Conservation (phyloP, 2,113 vertebrate genomes). For the Istiophorus platypterus region DNA sequence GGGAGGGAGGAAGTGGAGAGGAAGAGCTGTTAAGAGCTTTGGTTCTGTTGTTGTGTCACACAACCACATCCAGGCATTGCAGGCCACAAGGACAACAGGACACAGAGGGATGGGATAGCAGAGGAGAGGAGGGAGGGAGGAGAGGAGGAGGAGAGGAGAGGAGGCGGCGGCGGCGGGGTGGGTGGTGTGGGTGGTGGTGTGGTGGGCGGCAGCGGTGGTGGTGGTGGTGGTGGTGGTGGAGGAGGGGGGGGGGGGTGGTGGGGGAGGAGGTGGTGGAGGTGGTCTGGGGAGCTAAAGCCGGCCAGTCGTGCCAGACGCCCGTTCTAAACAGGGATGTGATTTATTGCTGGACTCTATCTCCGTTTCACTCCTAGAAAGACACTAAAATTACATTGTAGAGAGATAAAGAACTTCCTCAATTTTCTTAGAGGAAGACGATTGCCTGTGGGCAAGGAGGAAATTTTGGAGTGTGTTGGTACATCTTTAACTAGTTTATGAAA, state of each 20-base stretch:
- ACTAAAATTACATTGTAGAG: conserved; percentile 73
- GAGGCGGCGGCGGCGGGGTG: conserved; percentile 66
- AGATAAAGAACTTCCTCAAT: conserved; percentile 69
- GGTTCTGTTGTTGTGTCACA: conserved; percentile 88
- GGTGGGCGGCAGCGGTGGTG: conserved; percentile 47
- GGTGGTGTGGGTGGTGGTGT: conserved; percentile 22
- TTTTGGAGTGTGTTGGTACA: conserved; percentile 53
- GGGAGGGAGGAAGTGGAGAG: conserved; percentile 79
- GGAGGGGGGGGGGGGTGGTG: no score
- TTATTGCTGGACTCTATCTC: conserved; percentile 80
- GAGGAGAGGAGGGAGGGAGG: conserved; percentile 80
- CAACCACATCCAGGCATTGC: conserved; percentile 86
- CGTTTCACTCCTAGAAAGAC: conserved; percentile 75
- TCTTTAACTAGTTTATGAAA: conserved; percentile 51
- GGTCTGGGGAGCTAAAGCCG: conserved; percentile 77
- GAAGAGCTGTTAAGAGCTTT: conserved; percentile 84
- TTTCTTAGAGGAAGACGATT: conserved; percentile 55
- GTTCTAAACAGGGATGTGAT: conserved; percentile 84
- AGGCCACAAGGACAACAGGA: conserved; percentile 85
- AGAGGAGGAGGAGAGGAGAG: conserved; percentile 55
- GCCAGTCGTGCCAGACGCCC: conserved; percentile 79
- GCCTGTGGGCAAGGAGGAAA: conserved; percentile 50
- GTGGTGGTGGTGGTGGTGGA: conserved; percentile 57
- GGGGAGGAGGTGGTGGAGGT: conserved; percentile 17
- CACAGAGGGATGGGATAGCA: conserved; percentile 83